These are phyloP conservation scores for Dyspetes luteomarginatus DNA, from an alignment of 2,888 invertebrate genomes.

Conservation along the genomic window DNA sequence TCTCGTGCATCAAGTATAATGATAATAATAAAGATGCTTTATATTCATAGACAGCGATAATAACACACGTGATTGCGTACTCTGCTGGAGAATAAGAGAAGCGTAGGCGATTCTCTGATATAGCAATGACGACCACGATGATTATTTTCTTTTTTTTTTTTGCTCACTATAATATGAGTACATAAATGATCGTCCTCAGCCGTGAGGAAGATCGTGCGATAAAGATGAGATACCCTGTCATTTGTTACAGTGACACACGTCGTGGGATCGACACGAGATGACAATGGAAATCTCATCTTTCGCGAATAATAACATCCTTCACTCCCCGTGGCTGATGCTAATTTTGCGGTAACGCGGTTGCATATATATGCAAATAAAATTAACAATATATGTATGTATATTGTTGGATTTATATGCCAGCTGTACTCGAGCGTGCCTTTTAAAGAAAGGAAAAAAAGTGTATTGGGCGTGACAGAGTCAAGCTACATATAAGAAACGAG, in stretches of 20 bases:
- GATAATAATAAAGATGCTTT: slow-evolving; percentile 41
- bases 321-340: slow-evolving; percentile 48
- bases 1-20: slow-evolving; percentile 4
- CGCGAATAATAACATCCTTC: slow-evolving; percentile 46
- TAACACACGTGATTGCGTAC: slow-evolving; percentile 45
- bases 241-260: slow-evolving; percentile 71
- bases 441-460: slow-evolving; percentile 26
- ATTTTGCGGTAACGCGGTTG: slow-evolving; percentile 51
- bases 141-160: slow-evolving; percentile 25
- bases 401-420: slow-evolving; percentile 40
- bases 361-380: slow-evolving; percentile 27
- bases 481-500: slow-evolving; percentile 35
- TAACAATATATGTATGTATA: slow-evolving; percentile 25
- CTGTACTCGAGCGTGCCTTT: slow-evolving; percentile 37
- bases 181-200: slow-evolving; percentile 20
- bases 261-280: slow-evolving; percentile 63
- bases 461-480: slow-evolving; percentile 53
- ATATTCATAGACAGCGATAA: slow-evolving; percentile 59
- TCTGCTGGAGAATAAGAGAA: slow-evolving; percentile 55
- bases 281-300: slow-evolving; percentile 68
- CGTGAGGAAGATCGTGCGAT: slow-evolving; percentile 49
- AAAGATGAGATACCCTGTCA: slow-evolving; percentile 69
- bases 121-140: slow-evolving; percentile 51
- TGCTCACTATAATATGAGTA: slow-evolving; percentile 28
- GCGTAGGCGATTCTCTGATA: slow-evolving; percentile 72